phyloP scores from a whole-genome alignment of 2,888 invertebrate genomes.

The Lagria hirta region DNA sequence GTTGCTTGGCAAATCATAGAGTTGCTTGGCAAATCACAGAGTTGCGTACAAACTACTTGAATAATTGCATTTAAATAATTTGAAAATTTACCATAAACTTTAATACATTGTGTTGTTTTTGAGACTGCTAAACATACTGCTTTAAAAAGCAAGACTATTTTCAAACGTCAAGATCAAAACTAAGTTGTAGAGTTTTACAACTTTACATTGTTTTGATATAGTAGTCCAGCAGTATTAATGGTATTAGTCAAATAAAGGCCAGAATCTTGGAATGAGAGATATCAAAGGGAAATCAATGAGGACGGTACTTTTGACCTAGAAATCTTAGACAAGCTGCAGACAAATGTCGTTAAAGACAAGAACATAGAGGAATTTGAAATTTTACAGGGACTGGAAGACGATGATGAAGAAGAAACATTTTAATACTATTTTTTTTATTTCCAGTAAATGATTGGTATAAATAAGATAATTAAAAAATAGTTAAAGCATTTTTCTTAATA shows the following conservation, averaged over 20 bases:
- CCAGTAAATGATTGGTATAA: not conserved
- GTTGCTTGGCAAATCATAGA: too few relatives aligned
- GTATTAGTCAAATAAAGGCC: slow-evolving; percentile 1
- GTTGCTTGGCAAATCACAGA: too few relatives aligned
- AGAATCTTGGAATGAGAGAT: slow-evolving; percentile 1
- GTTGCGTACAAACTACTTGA: too few relatives aligned
- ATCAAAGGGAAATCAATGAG: not conserved
- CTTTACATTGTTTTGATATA: too few relatives aligned
- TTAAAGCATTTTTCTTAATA: slow-evolving; percentile 1
- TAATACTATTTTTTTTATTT: slow-evolving; percentile 1
- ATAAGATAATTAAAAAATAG: not conserved
- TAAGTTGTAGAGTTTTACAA: too few relatives aligned
- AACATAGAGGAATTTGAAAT: slow-evolving; percentile 14
- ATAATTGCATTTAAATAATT: too few relatives aligned
- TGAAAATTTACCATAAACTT: too few relatives aligned
- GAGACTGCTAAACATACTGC: too few relatives aligned
- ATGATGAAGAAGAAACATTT: slow-evolving; percentile 14
- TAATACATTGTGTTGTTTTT: too few relatives aligned
- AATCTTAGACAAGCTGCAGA: slow-evolving; percentile 5
- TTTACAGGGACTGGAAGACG: slow-evolving; percentile 10
- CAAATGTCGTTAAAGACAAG: slow-evolving; percentile 17
- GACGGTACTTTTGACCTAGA: slow-evolving; percentile 17
- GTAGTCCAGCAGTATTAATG: too few relatives aligned
- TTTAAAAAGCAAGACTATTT: too few relatives aligned
- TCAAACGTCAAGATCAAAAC: too few relatives aligned